Base-by-base conservation (phyloP, 2,888 invertebrate species). In the Volucella inanis region DNA sequence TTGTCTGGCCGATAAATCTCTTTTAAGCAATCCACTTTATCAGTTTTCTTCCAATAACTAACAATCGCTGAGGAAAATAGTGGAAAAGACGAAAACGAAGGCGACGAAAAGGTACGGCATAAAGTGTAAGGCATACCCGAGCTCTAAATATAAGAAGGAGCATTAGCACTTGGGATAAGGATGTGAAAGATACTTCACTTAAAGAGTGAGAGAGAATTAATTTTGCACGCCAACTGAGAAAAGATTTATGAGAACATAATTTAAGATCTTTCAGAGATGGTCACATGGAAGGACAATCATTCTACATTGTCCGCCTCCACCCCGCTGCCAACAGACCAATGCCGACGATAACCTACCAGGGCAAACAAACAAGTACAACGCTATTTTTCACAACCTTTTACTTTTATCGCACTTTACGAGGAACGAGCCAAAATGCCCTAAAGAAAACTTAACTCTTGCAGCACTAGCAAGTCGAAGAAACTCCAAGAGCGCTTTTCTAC, bases 211-310 rank as follows among this genome's bases (percentile, higher is more conserved):
- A 78, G 62, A 80, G 85, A 85, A 85, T 85, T 85, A 81, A 85
- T 85, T 85, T 85, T n/a, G 67, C 71, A 57, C 81, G 85, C 81
- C 81, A 85, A 85, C 76, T 72, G 76, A 59, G 77, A 76, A 49
- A 87, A 87, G 87, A 88, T 88, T 88, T 88, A 88, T 88, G 87
- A 82, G 84, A 79, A 88, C 87, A 87, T 87, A 87, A 87, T 87
- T 87, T 87, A 87, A 87, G 87, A 87, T 87, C 78, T 81, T 70
- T 70, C 75, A 41, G 80, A 75, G 80, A 85, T 74, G 80, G 80
- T 85, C 85, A 85, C 81, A 85, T 74, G 18, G 67, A 79, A 84
- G 79, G 84, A 79, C 80, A 85, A 81, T 85, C 67, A 76, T 85
- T 81, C 76, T 55, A 54, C 57, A 72, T 71, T 55, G 9, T 14